Evolutionary conservation across 2,797 vertebrate species (phyloP).

Genomic region (Pantherophis alleghaniensis): DNA sequence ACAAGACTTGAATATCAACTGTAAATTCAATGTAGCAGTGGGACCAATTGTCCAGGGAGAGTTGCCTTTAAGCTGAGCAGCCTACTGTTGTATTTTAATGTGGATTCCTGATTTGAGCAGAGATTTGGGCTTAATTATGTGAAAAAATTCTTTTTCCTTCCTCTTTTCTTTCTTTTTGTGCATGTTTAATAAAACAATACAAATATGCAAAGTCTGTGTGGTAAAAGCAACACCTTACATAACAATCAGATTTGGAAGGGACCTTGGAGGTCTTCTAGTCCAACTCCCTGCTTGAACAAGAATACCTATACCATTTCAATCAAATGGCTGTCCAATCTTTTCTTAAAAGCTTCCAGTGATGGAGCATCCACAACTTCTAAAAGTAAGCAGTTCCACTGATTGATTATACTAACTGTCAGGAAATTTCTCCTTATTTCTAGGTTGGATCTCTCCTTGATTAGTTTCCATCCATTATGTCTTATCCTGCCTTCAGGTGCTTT

Average conservation of each 20-base stretch:
- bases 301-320: neutral
- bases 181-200: neutral
- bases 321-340: neutral
- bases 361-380: neutral
- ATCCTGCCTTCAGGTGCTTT: neutral
- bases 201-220: neutral
- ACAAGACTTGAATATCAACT: neutral
- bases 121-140: neutral
- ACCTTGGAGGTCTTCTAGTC: neutral
- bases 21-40: neutral
- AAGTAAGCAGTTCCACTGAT: neutral
- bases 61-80: neutral
- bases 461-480: neutral
- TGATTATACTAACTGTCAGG: neutral
- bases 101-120: neutral
- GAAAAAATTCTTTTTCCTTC: neutral
- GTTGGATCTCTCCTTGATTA: neutral
- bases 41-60: neutral
- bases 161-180: neutral
- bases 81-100: neutral
- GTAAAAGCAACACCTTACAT: neutral
- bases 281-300: neutral
- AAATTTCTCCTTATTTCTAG: neutral
- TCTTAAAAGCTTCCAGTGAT: neutral
- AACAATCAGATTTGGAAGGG: neutral